phyloP scores from a whole-genome alignment of 1,140 invertebrate genomes.

The Solen grandis region DNA sequence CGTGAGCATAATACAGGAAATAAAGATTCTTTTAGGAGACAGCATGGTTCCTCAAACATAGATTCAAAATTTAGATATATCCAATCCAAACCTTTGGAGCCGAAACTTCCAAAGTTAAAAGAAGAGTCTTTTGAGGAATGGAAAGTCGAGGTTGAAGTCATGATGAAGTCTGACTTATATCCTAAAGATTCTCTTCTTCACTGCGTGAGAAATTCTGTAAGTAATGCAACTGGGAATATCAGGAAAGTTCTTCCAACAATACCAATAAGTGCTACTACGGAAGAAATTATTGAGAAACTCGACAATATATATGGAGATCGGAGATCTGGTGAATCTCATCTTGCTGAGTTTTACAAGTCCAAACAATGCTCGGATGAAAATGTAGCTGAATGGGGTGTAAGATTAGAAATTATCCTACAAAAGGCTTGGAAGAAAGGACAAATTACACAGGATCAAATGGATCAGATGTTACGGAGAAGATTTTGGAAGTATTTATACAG shows the following conservation, averaged over 20 bases:
- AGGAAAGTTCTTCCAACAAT: background rate
- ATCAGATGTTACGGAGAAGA: background rate
- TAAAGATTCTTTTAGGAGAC: background rate
- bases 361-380: background rate
- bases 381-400: background rate
- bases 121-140: background rate
- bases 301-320: background rate
- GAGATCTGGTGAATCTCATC: background rate
- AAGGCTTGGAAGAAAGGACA: background rate
- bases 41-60: background rate
- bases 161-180: background rate
- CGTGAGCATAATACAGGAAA: background rate
- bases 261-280: background rate
- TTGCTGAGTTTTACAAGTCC: background rate
- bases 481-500: background rate
- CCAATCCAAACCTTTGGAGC: background rate
- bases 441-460: background rate
- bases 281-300: background rate
- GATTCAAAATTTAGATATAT: background rate
- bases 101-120: background rate
- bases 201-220: background rate
- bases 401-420: background rate
- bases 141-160: background rate
- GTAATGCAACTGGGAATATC: background rate
- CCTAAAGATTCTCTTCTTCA: background rate